phyloP scores from a whole-genome alignment of 2,797 vertebrate species.

The Acipenser oxyrinchus region DNA sequence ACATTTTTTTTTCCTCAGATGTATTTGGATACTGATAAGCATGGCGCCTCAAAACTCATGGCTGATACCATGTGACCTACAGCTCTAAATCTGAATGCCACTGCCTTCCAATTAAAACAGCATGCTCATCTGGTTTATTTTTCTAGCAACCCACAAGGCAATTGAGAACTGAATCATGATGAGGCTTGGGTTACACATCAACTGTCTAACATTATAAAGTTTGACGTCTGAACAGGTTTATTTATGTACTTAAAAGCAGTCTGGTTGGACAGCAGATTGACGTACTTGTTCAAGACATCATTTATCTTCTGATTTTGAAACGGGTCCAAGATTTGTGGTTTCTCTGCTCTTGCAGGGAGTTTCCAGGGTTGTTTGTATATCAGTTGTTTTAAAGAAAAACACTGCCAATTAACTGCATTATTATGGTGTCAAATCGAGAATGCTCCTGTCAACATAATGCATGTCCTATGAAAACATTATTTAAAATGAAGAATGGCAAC shows the following conservation, averaged over 20 bases:
- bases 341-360: too few relatives aligned
- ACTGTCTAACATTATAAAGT: neutral
- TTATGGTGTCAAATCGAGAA: too few relatives aligned
- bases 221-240: neutral
- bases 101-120: conserved; percentile 8
- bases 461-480: too few relatives aligned
- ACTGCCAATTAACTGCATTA: too few relatives aligned
- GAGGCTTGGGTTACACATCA: neutral
- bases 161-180: neutral
- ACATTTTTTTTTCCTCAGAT: neutral
- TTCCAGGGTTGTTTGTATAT: too few relatives aligned
- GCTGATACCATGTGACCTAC: neutral
- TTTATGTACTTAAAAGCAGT: neutral
- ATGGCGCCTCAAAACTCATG: conserved; percentile 1
- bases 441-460: too few relatives aligned
- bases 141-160: neutral
- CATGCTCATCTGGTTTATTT: neutral
- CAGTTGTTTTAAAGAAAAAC: too few relatives aligned
- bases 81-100: conserved; percentile 5
- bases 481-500: too few relatives aligned
- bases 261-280: neutral
- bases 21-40: neutral
- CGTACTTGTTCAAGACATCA: neutral
- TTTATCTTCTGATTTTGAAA: neutral
- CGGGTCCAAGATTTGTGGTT: neutral